Base-by-base conservation (phyloP, 1,140 invertebrate genomes). In the Xylocopa sonorina region DNA sequence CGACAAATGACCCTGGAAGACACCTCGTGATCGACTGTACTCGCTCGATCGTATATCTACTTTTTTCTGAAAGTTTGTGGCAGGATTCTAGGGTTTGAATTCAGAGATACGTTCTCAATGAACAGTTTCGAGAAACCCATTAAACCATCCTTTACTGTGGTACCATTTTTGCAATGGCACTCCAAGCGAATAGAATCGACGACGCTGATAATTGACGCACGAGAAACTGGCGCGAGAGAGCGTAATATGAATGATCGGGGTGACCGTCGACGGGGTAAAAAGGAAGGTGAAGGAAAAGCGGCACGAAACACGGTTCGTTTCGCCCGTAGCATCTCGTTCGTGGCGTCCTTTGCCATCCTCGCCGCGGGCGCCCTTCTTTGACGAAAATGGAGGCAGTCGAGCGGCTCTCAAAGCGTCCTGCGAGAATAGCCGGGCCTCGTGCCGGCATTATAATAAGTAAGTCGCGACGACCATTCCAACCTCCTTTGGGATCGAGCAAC, bases 381-480 rank as follows among this genome's bases (percentile, higher is more conserved):
- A 24, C 14, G 18, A 60, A 27, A 41, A 43, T 18, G 21, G 29
- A 48, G 29, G 24, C 32, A 3, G 41, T n/a, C 38, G 4, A 43
- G 38, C n/a, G 9, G 38, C 16, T 48, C 12, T 73, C 71, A 73
- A 62, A 48, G 55, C 21, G 53, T 16, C n/a, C 12, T 48, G 46
- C 51, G 41, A 32, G 55, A 73, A 34, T 48, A 38, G 69, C 2
- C 41, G 43, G 55, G 34, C 27, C 3, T 38, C 43, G 55, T 16
- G 9, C n/a, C n/a, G 43, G 71, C 60, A 73, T 73, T 73, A 73
- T 62, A 73, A 62, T 50, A 73, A 72, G 41, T 48, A 57, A 62
- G 43, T 32, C 69, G 69, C 1, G n/a, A 57, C 27, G 14, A 43
- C 55, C 10, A 34, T 32, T 41, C 29, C 4, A 27, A 21, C 24